These are phyloP conservation scores for Tipula vernalis DNA, from an alignment of 2,888 invertebrate genomes.

Conservation along the genomic window DNA sequence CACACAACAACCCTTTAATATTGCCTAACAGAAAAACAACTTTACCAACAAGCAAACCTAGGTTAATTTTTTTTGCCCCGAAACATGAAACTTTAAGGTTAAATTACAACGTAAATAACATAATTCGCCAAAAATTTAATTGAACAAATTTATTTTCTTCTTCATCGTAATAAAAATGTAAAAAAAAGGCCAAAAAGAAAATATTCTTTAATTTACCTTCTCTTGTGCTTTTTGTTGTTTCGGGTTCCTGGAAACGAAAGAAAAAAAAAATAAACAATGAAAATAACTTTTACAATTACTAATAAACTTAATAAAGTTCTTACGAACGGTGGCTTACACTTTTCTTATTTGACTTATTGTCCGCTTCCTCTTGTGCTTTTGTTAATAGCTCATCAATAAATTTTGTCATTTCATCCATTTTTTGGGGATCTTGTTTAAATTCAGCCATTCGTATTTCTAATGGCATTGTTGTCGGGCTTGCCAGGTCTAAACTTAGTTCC, in stretches of 20 bases:
- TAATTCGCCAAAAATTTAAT: background rate
- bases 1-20: background rate
- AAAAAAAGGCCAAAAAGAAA: background rate
- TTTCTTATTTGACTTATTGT: slow-evolving; percentile 37
- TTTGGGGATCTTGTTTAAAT: slow-evolving; percentile 46
- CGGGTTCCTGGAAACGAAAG: background rate
- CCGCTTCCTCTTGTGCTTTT: slow-evolving; percentile 46
- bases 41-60: background rate
- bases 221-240: background rate
- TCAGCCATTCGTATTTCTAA: slow-evolving; percentile 41
- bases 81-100: background rate
- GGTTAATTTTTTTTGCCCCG: background rate
- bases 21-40: background rate
- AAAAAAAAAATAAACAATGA: background rate
- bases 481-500: slow-evolving; percentile 9
- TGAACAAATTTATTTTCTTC: background rate
- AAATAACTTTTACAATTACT: background rate
- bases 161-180: background rate
- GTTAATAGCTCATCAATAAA: slow-evolving; percentile 48
- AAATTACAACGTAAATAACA: background rate
- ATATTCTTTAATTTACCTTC: background rate
- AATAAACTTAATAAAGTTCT: background rate
- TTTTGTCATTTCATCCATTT: slow-evolving; percentile 43
- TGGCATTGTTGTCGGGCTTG: slow-evolving; percentile 20
- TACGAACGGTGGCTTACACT: background rate